phyloP scores from a whole-genome alignment of 2,797 vertebrate genomes.

The Tympanoctomys barrerae region DNA sequence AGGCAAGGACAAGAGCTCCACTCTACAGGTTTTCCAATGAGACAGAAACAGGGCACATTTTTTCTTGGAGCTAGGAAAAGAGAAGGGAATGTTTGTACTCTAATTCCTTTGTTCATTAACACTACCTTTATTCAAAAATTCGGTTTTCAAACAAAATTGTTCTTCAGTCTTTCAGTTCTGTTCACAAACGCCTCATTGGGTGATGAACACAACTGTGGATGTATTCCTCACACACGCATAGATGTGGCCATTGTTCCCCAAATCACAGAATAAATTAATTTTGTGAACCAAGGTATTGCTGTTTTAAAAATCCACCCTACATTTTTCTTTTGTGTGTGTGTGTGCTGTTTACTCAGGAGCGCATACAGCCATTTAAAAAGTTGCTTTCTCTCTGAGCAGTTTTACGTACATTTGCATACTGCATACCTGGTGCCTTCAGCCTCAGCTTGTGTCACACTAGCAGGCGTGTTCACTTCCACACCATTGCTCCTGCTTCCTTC shows the following conservation, averaged over 20 bases:
- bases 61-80: neutral
- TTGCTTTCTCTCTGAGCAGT: neutral
- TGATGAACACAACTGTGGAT: neutral
- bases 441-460: neutral
- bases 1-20: too few species aligned
- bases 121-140: neutral
- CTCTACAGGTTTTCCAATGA: too few species aligned
- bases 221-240: neutral
- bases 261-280: neutral
- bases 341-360: neutral
- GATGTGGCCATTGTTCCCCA: neutral
- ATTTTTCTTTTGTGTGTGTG: too few species aligned
- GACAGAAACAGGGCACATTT: neutral
- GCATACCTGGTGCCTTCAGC: too few species aligned
- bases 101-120: neutral
- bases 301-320: too few species aligned
- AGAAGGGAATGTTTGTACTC: fast-evolving
- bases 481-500: neutral
- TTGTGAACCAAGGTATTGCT: neutral
- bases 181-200: neutral
- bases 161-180: neutral
- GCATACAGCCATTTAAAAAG: neutral
- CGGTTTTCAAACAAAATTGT: neutral
- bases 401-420: neutral
- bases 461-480: neutral